A percentile compares a stretch with the other conserved stretches of the same genome.
Conservation (phyloP, 1,140 invertebrate species). For the Lasioglossum baleicum region DNA sequence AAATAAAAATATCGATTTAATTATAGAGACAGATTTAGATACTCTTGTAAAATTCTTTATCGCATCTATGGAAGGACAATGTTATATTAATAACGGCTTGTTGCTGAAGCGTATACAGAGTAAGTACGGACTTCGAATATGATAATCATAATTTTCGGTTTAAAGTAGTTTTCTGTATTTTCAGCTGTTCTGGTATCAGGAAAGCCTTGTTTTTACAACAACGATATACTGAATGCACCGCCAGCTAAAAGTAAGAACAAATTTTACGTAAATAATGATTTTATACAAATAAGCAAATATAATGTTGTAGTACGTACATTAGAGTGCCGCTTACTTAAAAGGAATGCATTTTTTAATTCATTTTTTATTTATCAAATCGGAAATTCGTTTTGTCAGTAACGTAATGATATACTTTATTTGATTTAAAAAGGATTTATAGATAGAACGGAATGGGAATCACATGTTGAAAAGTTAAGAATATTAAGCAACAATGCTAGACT, state of each 20-base stretch:
- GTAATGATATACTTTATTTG: background rate
- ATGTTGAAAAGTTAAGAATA: slow-evolving; percentile 73
- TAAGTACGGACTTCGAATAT: slow-evolving; percentile 79
- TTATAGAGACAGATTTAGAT: slow-evolving; percentile 84
- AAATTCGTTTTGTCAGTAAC: too few relatives aligned
- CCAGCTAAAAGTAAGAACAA: slow-evolving; percentile 69
- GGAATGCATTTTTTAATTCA: too few relatives aligned
- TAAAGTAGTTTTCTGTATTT: slow-evolving; percentile 46
- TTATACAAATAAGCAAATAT: background rate
- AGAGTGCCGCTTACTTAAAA: background rate
- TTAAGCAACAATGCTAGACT: slow-evolving; percentile 71
- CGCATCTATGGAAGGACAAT: slow-evolving; percentile 81
- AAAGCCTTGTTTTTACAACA: slow-evolving; percentile 76
- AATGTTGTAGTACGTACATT: background rate
- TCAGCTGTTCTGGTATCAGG: slow-evolving; percentile 81
- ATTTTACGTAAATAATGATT: slow-evolving; percentile 12
- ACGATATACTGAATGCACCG: slow-evolving; percentile 62
- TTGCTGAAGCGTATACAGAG: slow-evolving; percentile 84
- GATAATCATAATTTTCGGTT: background rate
- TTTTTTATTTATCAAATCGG: too few relatives aligned
- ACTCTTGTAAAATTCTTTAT: slow-evolving; percentile 82
- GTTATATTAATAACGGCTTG: slow-evolving; percentile 84
- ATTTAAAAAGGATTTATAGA: slow-evolving; percentile 39
- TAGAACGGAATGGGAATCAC: slow-evolving; percentile 73
- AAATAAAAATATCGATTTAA: slow-evolving; percentile 82